Evolutionary conservation across 1,140 invertebrate genomes (phyloP).

Genomic region (Diorhabda carinulata): DNA sequence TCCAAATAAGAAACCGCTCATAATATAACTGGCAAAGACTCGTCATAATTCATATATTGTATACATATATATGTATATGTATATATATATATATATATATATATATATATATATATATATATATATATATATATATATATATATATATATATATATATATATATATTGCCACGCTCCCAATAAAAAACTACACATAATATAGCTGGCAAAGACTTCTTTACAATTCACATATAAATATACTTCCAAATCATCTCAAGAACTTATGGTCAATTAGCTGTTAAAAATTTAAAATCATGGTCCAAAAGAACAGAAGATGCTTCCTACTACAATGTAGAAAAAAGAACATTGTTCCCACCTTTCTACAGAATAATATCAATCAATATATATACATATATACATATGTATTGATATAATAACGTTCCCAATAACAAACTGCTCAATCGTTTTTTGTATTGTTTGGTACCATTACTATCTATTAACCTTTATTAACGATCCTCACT

Average conservation of each 20-base stretch:
- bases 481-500: constrained; percentile 45
- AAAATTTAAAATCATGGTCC: too few species aligned
- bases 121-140: background rate
- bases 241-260: background rate
- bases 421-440: background rate
- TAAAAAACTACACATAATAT: too few species aligned
- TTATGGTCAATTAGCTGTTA: too few species aligned
- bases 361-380: too few species aligned
- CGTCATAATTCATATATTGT: background rate
- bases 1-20: too few species aligned
- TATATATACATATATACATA: too few species aligned
- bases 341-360: too few species aligned
- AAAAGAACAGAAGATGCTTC: too few species aligned
- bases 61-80: background rate
- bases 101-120: background rate
- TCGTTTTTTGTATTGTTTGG: background rate
- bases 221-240: background rate
- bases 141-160: background rate
- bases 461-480: background rate
- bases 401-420: background rate
- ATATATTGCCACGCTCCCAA: too few species aligned
- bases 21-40: too few species aligned
- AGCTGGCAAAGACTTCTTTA: too few species aligned
- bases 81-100: background rate
- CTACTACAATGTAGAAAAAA: too few species aligned